Evolutionary conservation across 2,797 vertebrate species (phyloP), one percentile per base, ranked within the genome.

Genomic region (Nothura maculosa): DNA sequence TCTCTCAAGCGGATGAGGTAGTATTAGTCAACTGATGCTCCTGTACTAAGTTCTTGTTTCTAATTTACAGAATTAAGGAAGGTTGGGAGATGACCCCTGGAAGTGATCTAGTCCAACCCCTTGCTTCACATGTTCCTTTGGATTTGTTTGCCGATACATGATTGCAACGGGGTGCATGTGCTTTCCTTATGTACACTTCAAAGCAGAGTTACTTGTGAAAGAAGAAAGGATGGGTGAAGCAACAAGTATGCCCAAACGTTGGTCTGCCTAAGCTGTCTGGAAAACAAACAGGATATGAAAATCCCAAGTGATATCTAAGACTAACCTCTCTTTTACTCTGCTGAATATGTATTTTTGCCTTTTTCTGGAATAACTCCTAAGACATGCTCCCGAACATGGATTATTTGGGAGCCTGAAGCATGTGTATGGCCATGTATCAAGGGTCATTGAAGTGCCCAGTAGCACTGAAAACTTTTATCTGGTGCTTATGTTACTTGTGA

Each of bases 271-370:
- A 40, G 43, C 62, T 73, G 57, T 43, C 78, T 70, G 30, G 22
- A 70, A 22, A 91, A 76, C 25, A 73, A 86, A 73, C 30, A 17
- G 57, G 81, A 58, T 25, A 25, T 32, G 22, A 87, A 69, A 89
- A 86, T 85, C 34, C 18, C 64, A 93, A 84, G 75, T 85, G 83
- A 80, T 30, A 72, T 62, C n/a, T 84, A 40, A 24, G 30, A 32
- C 18, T 77, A 54, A 36, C 61, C 57, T 88, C 73, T 40, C 1
- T 88, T 91, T 82, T 82, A 61, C 74, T 55, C 28, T 84, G 19
- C 34, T 82, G 64, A 77, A 77, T 86, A 82, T 81, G 11, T 61
- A 55, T 80, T 90, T 94, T 87, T 91, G 34, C 43, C n/a, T n/a
- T 88, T 92, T 84, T 19, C n/a, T 70, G 40, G 36, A 58, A 40